Base-by-base conservation (phyloP, 2,888 invertebrate species). In the Callyntrura sp. region DNA sequence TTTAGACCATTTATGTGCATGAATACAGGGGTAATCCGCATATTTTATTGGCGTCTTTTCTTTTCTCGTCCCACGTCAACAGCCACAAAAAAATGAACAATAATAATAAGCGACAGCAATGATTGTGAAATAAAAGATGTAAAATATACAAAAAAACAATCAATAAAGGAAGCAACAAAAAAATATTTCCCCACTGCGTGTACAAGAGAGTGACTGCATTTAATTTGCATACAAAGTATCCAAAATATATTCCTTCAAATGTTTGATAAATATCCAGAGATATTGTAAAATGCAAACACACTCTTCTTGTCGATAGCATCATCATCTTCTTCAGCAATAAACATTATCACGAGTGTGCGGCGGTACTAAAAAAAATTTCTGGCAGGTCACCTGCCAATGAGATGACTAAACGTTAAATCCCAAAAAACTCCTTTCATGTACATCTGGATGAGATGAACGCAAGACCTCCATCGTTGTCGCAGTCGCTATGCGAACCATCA, bases 331-430 rank as follows among this genome's bases (percentile, higher is more conserved):
- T 14, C 12, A 51, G 11, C 51, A n/a, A 6, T 14, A 6, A 6
- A 14, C 48, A 76, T 11, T 48, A 17, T 76, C 14, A 48, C 48
- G 20, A 17, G 8, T 17, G 43, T 5, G 35, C 25, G 0, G 70
- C 14, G 11, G 73, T n/a, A 73, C 51, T 43, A 51, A 76, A 51
- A 76, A 48, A 6, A 51, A 48, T 20, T 60, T 6, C n/a, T 8
- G 60, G 1, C 55, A 28, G 35, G 85, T 82, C 48, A 65, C 82
- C 65, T 65, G 65, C 82, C 25, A 48, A n/a, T 17, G 48, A n/a
- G 79, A 79, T 89, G 89, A 85, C 89, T 79, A 85, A 89, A 89
- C 85, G 85, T 89, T 65, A 89, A 89, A 89, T 79, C 89, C 85
- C 70, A 55, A 45, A 68, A 28, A 78, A 55, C 51, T 25, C 25